Base-by-base conservation (phyloP, 1,140 invertebrate genomes). In the Ceratitis capitata region DNA sequence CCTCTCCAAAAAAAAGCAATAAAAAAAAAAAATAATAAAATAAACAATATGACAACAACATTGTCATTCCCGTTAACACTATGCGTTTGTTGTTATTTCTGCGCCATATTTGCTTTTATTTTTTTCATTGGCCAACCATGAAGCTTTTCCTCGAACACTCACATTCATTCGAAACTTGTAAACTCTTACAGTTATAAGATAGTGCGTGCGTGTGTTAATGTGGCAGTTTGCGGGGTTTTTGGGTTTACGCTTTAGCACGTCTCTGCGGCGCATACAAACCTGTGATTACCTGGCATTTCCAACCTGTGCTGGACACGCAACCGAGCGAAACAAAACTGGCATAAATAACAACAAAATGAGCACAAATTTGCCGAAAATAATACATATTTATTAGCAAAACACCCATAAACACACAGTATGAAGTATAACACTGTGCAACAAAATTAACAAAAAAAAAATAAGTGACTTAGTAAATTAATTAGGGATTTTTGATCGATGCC, bases 341-440 rank as follows among this genome's bases (percentile, higher is more conserved):
- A 47, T n/a, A 78, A 78, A 78, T 42, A 78, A 78, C 16, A 78
- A 45, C 39, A 42, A 78, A 45, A 10, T 69, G 69, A 9, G 14
- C 9, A 45, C 69, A 78, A 78, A 29, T 78, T 78, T 47, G 42
- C n/a, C 69, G n/a, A 78, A n/a, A 78, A 47, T 78, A 78, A 78
- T 10, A 78, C 5, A n/a, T 39, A 45, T 45, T 23, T 45, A 78
- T 45, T 78, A n/a, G 9, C n/a, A 32, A n/a, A n/a, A n/a, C 14
- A 32, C 29, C 4, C 14, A 64, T 12, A 32, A n/a, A 12, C 14
- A 16, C 29, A 64, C n/a, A n/a, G n/a, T n/a, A n/a, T 64, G 32
- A 32, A 29, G 14, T 2, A 3, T 61, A n/a, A n/a, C n/a, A n/a
- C n/a, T n/a, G n/a, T n/a, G n/a, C n/a, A n/a, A n/a, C n/a, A n/a